Evolutionary conservation across 92 coral and sea anemone genomes (phyloP).

Genomic region (Zoanthus sociatus): DNA sequence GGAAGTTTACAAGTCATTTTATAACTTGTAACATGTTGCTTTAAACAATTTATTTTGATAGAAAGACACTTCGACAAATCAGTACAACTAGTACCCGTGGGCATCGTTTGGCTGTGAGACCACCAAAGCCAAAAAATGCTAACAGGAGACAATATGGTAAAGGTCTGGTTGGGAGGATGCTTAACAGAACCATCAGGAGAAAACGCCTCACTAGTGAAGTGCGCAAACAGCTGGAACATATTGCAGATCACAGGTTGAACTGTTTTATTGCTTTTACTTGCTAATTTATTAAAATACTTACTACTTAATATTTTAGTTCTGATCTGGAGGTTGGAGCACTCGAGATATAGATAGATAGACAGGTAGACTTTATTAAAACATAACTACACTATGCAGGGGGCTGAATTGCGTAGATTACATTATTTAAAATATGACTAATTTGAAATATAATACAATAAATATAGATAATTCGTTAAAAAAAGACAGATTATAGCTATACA

Average conservation of each 20-base stretch:
- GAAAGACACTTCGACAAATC: slow-evolving; percentile 50
- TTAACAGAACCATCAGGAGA: slow-evolving; percentile 90
- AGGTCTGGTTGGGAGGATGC: slow-evolving; percentile 92
- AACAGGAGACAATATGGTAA: slow-evolving; percentile 90
- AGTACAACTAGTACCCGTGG: slow-evolving; percentile 86
- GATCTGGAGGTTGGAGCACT: neutral
- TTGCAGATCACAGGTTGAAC: slow-evolving; percentile 92
- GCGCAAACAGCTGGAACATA: slow-evolving; percentile 77
- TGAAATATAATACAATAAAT: no score
- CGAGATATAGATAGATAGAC: no score
- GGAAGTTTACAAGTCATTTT: no score
- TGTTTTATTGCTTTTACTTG: neutral
- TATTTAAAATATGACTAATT: no score
- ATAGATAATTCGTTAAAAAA: no score
- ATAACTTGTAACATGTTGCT: neutral
- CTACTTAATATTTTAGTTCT: neutral
- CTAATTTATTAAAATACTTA: neutral
- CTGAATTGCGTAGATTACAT: no score
- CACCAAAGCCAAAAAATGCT: slow-evolving; percentile 62
- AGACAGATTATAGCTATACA: no score
- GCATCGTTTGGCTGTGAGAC: slow-evolving; percentile 76
- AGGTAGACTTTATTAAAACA: no score
- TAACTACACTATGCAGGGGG: no score
- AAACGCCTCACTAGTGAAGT: slow-evolving; percentile 91
- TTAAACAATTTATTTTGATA: neutral